These are phyloP conservation scores for Cyrtodaria siliqua DNA, from an alignment of 2,888 invertebrate species.

Conservation along the genomic window DNA sequence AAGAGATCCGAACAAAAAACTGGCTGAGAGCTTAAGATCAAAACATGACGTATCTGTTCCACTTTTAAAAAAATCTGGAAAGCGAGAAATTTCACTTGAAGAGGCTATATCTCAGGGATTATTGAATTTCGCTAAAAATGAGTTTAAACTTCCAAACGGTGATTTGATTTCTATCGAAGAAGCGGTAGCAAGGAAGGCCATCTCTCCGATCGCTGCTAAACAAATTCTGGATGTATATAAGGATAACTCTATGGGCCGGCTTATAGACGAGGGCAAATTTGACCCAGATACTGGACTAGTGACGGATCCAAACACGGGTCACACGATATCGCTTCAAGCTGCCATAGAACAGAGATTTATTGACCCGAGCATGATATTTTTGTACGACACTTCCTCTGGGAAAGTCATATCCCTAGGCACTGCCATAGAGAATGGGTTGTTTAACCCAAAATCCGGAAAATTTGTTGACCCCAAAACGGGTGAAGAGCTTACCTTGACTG, in stretches of 20 bases:
- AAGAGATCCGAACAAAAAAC: slow-evolving; percentile 70
- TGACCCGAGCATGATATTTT: slow-evolving; percentile 79
- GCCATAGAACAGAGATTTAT: slow-evolving; percentile 78
- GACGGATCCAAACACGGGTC: slow-evolving; percentile 85
- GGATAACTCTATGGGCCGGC: slow-evolving; percentile 74
- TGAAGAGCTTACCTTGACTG: slow-evolving; percentile 94
- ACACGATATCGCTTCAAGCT: slow-evolving; percentile 84
- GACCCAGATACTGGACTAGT: slow-evolving; percentile 86
- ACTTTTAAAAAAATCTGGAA: slow-evolving; percentile 77
- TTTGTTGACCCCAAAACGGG: slow-evolving; percentile 90
- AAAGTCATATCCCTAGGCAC: slow-evolving; percentile 75
- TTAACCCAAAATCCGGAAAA: slow-evolving; percentile 77
- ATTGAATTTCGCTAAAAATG: slow-evolving; percentile 76
- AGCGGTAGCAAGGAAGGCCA: slow-evolving; percentile 77
- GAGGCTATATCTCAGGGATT: slow-evolving; percentile 81
- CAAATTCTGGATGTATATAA: slow-evolving; percentile 79
- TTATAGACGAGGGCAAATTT: slow-evolving; percentile 85
- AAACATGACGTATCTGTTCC: slow-evolving; percentile 72
- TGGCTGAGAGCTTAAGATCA: slow-evolving; percentile 74
- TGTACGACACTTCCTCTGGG: slow-evolving; percentile 75
- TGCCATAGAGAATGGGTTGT: slow-evolving; percentile 78
- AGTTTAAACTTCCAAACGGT: slow-evolving; percentile 72
- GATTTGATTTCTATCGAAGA: slow-evolving; percentile 76
- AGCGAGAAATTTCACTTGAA: slow-evolving; percentile 76
- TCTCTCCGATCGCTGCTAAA: slow-evolving; percentile 74